Evolutionary conservation across 2,797 vertebrate species (phyloP), one percentile per base, ranked within the genome.

Genomic region (Fundulus diaphanus): DNA sequence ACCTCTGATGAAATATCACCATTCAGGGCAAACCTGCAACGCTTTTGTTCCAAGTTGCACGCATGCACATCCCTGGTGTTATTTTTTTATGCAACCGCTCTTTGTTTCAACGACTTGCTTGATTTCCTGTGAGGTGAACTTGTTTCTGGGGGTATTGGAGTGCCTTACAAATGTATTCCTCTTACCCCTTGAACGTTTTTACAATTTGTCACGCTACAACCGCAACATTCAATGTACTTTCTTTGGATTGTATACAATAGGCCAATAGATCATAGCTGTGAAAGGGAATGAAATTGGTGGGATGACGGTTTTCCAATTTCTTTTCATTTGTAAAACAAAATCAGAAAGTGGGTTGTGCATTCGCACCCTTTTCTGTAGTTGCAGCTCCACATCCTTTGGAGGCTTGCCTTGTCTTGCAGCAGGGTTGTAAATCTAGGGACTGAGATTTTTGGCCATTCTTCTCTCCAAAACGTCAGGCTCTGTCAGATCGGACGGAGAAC

Each of bases 11-110:
- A 82, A 82, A 82, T 63, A 57, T 57, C 7, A 0, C 54, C 31
- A 63, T 86, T 83, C 73, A 78, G 75, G 61, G 70, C 35, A 63
- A 83, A 75, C 63, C 56, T 70, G 49, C 59, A 48, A 49, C 29
- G 42, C 73, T 79, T 66, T 86, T 86, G 67, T 78, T 82, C 80
- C 65, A 70, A 75, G 81, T 81, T 70, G 70, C 68, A 79, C 35
- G 61, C 48, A 51, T 71, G 6, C 37, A 27, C 2, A 66, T 27
- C 24, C 35, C 31, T 66, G 12, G 7, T 13, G 11, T 56, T 27
- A 27, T 13, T 56, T 27, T 56, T 27, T 27, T 27, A 29, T 56
- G 54, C 54, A 51, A 22, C 49, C n/a, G 29, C 54, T 29, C 27
- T 56, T 12, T 54, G 2, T 56, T 29, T 56, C 13, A 27, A 27